Conservation (phyloP, 1,140 invertebrate genomes). For the Zaprionus davidi region DNA sequence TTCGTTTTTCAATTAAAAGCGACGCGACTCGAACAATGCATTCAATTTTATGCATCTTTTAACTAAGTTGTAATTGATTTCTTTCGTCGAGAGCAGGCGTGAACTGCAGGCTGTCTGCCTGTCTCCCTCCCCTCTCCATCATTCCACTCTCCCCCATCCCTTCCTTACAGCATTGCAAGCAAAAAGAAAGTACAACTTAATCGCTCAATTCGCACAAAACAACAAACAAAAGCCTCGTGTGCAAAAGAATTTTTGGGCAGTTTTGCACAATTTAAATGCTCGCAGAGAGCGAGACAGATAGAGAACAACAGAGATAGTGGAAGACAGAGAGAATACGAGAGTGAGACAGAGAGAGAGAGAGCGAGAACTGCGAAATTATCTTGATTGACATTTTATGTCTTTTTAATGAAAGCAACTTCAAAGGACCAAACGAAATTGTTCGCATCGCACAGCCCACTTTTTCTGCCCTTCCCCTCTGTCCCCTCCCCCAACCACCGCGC, state of each 20-base stretch:
- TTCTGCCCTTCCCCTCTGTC: not conserved
- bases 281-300: not conserved
- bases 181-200: constrained; percentile 66
- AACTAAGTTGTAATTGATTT: constrained; percentile 65
- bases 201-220: constrained; percentile 54
- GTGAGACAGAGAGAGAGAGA: not conserved
- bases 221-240: constrained; percentile 11
- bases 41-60: constrained; percentile 62
- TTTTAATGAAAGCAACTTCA: constrained; percentile 56
- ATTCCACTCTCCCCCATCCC: too few species aligned
- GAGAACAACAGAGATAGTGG: not conserved
- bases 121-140: not conserved
- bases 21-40: constrained; percentile 48
- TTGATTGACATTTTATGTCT: constrained; percentile 66
- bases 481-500: not conserved
- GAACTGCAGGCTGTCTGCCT: constrained; percentile 28
- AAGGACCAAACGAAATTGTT: constrained; percentile 50
- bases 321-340: not conserved
- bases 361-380: constrained; percentile 47
- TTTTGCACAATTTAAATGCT: constrained; percentile 27
- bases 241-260: constrained; percentile 14
- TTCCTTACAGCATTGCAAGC: not conserved
- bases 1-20: constrained; percentile 59
- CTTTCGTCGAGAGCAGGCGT: constrained; percentile 41
- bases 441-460: constrained; percentile 36